Base-by-base conservation (phyloP, 2,113 vertebrate genomes). In the Bubo bubo region DNA sequence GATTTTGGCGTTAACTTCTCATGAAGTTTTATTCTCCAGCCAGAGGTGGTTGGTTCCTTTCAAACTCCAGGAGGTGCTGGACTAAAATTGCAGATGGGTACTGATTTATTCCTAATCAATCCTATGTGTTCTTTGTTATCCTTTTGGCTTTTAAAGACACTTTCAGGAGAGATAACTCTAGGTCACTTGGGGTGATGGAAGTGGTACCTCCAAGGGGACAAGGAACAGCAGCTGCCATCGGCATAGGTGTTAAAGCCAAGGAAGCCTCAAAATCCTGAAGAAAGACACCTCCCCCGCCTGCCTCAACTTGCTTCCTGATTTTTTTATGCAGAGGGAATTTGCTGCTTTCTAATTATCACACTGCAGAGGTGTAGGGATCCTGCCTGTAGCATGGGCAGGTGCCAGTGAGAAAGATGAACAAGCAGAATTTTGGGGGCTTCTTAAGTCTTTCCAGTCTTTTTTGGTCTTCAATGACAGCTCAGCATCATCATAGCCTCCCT, bases 121-220 rank as follows among this genome's bases (percentile, higher is more conserved):
- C 3, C 1, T 27, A 6, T 10, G 1, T 16, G 7, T 18, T 19
- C 17, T 27, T 77, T 72, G 62, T 49, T 3, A 2, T 17, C 8
- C 12, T n/a, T 71, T 21, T 43, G 34, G 22, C 5, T 55, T 73
- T 63, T 50, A 45, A 24, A 83, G 14, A 30, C 14, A 66, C 14
- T 83, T 68, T 47, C 30, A 12, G 24, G 34, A 58, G 27, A 30
- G 13, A 45, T 2, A 58, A 41, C 9, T 1, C 0, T 16, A 56
- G 8, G 53, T n/a, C 12, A 2, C 18, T 39, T 53, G 59, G 16
- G 24, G 13, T n/a, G 56, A 37, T 32, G 34, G 47, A 75, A 66
- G 10, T 7, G 27, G 41, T 30, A 23, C 12, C 6, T 64, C 13
- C 1, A 14, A 73, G 63, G 18, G 27, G 52, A 14, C 22, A 84